These are phyloP conservation scores for Pocillopora meandrina DNA, from an alignment of 92 coral and sea anemone genomes.

Conservation along the genomic window DNA sequence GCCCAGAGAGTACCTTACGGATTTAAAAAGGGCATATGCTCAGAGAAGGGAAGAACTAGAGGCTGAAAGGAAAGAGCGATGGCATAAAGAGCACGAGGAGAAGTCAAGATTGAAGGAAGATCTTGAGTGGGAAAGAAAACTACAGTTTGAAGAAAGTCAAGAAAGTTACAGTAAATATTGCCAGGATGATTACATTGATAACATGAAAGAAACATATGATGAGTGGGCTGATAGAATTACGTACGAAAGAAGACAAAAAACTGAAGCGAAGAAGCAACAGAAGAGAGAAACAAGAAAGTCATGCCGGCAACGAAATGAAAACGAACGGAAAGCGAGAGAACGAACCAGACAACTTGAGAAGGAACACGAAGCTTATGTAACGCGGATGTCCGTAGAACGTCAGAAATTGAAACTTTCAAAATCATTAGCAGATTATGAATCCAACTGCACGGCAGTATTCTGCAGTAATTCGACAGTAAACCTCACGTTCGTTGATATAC, in stretches of 20 bases:
- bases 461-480: constrained; percentile 2
- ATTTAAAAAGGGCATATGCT: constrained; percentile 46
- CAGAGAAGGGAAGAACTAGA: constrained; percentile 33
- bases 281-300: constrained; percentile 21
- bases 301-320: constrained; percentile 2
- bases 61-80: constrained; percentile 36
- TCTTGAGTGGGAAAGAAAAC: constrained; percentile 84
- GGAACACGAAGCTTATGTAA: constrained; percentile 76
- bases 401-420: constrained; percentile 28
- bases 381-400: constrained; percentile 50
- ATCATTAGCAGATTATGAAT: constrained; percentile 66
- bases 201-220: constrained; percentile 70
- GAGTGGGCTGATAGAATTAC: constrained; percentile 86
- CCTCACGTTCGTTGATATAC: constrained; percentile 62
- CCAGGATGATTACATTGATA: constrained; percentile 52
- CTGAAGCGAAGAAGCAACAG: constrained; percentile 4
- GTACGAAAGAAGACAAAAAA: constrained; percentile 58
- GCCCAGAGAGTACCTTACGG: constrained; percentile 51
- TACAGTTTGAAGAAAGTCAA: constrained; percentile 72
- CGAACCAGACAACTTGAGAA: constrained; percentile 66
- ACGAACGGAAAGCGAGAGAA: constrained; percentile 49
- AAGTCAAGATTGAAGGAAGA: constrained; percentile 42
- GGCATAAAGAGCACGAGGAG: constrained; percentile 45
- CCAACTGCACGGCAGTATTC: constrained; percentile 64
- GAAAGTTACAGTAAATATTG: constrained; percentile 57